phyloP scores from a whole-genome alignment of 2,888 invertebrate species.

The Spodoptera picta region DNA sequence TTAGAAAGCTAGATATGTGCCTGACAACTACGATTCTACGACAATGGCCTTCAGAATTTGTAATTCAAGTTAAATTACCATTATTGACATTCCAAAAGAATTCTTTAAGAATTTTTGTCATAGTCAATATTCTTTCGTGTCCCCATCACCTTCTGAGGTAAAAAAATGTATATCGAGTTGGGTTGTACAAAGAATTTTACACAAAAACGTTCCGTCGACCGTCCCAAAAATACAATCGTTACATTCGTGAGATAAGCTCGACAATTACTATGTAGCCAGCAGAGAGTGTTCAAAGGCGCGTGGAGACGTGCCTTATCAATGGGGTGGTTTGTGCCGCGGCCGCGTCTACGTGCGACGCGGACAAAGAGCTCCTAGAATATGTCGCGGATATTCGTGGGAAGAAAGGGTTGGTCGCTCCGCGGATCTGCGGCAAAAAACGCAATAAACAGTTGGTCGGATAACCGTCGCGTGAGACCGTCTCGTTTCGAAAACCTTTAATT shows the following conservation, averaged over 20 bases:
- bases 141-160: background rate
- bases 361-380: slow-evolving; percentile 60
- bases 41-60: slow-evolving; percentile 21
- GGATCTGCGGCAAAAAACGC: slow-evolving; percentile 60
- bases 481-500: slow-evolving; percentile 59
- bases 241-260: slow-evolving; percentile 52
- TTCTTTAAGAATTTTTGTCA: too few species aligned
- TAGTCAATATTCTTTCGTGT: background rate
- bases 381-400: slow-evolving; percentile 74
- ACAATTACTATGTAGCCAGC: slow-evolving; percentile 61
- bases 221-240: slow-evolving; percentile 51
- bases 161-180: slow-evolving; percentile 16
- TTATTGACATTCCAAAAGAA: background rate
- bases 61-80: slow-evolving; percentile 15
- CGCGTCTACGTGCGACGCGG: slow-evolving; percentile 50
- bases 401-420: slow-evolving; percentile 63
- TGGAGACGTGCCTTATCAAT: slow-evolving; percentile 74
- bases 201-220: slow-evolving; percentile 31
- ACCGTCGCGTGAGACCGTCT: slow-evolving; percentile 64
- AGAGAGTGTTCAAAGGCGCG: slow-evolving; percentile 63
- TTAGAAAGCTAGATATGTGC: slow-evolving; percentile 12
- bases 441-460: slow-evolving; percentile 50
- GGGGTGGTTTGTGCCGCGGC: slow-evolving; percentile 66
- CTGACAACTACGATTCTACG: slow-evolving; percentile 23
- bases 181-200: slow-evolving; percentile 28